Evolutionary conservation across 2,888 invertebrate species (phyloP).

Genomic region (Sipha maydis): DNA sequence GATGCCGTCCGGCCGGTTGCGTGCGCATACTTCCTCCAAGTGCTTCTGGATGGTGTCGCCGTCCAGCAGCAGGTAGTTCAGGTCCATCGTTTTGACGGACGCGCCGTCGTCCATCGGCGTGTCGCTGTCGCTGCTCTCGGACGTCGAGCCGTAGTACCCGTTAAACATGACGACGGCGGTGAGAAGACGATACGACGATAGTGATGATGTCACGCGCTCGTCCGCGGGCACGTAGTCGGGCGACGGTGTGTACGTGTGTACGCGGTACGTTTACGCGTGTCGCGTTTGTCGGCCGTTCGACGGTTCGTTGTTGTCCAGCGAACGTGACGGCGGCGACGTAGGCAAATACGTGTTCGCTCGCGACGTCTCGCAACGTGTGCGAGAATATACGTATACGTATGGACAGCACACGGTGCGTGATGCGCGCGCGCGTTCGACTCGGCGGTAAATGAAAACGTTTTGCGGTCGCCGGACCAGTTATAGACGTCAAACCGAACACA

Average conservation of each 20-base stretch:
- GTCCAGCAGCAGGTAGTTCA: constrained; percentile 74
- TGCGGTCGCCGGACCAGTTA: constrained; percentile 1
- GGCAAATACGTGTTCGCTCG: too few species aligned
- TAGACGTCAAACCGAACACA: neutral
- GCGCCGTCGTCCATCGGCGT: constrained; percentile 66
- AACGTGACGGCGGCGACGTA: too few species aligned
- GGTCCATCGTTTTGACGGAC: constrained; percentile 76
- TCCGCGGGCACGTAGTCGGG: too few species aligned
- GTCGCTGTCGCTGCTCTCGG: constrained; percentile 86
- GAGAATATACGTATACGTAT: neutral
- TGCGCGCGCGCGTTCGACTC: neutral
- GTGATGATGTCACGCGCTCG: too few species aligned
- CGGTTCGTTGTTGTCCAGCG: too few species aligned
- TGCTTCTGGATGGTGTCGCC: constrained; percentile 73
- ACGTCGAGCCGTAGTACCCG: constrained; percentile 68
- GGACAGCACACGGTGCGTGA: neutral
- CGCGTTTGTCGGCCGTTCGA: too few species aligned
- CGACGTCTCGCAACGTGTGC: neutral
- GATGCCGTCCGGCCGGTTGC: constrained; percentile 72
- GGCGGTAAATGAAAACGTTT: neutral
- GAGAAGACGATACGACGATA: too few species aligned
- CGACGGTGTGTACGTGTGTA: neutral
- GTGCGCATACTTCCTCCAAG: constrained; percentile 70
- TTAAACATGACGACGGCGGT: constrained; percentile 55
- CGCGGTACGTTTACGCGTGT: neutral